Percentiles rank a stretch among this genome's conserved stretches.
Conservation (phyloP, 2,888 invertebrate genomes). For the Diadromus collaris region DNA sequence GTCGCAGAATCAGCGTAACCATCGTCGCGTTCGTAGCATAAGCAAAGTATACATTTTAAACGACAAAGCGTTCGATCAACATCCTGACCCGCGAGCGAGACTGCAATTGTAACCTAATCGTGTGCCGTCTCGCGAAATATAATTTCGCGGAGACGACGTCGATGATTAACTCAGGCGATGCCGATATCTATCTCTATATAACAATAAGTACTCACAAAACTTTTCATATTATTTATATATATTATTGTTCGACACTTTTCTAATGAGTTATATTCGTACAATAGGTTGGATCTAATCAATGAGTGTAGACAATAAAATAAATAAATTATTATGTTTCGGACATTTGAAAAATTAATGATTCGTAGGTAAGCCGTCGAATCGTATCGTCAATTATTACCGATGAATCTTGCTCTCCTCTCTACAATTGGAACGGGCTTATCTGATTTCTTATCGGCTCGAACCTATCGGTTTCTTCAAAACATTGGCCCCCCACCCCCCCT, state of each 20-base stretch:
- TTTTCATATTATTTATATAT: too few relatives aligned
- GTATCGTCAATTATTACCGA: neutral
- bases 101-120: constrained; percentile 1
- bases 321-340: neutral
- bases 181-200: neutral
- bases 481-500: constrained; percentile 25
- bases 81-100: neutral
- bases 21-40: neutral
- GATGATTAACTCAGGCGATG: constrained; percentile 6
- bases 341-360: neutral
- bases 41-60: constrained; percentile 7
- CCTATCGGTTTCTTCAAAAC: constrained; percentile 43
- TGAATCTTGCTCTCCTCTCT: constrained; percentile 12
- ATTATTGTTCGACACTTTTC: neutral
- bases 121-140: neutral
- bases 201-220: neutral
- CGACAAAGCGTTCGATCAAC: constrained; percentile 18
- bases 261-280: neutral
- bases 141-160: neutral
- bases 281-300: neutral
- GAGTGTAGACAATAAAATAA: too few relatives aligned
- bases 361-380: neutral
- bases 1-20: constrained; percentile 8
- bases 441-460: constrained; percentile 46
- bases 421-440: constrained; percentile 49